These are phyloP conservation scores for Dexiosoma caninum DNA, from an alignment of 2,888 invertebrate species.

Conservation along the genomic window DNA sequence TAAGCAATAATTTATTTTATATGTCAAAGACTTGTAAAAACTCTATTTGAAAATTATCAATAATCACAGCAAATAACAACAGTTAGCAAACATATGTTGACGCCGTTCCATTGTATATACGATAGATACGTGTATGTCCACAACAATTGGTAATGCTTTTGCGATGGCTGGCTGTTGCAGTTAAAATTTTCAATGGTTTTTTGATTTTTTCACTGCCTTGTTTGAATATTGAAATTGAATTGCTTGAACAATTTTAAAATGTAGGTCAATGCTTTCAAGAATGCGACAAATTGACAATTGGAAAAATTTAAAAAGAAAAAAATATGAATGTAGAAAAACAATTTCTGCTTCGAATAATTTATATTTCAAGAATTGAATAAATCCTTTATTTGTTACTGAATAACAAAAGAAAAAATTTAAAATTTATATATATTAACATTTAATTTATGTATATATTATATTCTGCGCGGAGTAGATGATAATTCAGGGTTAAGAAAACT, in stretches of 20 bases:
- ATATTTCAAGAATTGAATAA: conserved; percentile 38
- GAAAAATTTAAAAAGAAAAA: too few species aligned
- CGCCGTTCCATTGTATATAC: not conserved
- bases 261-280: conserved; percentile 61
- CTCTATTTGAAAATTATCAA: conserved; percentile 61
- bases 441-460: too few species aligned
- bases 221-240: conserved; percentile 37
- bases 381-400: conserved; percentile 5
- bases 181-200: not conserved
- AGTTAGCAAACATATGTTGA: conserved; percentile 39
- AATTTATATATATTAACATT: too few species aligned
- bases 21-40: conserved; percentile 61
- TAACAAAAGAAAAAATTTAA: conserved; percentile 4
- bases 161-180: not conserved
- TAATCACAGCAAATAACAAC: conserved; percentile 57
- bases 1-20: conserved; percentile 55
- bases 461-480: too few species aligned
- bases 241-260: conserved; percentile 47
- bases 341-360: conserved; percentile 51
- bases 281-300: conserved; percentile 63
- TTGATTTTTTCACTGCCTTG: conserved; percentile 20
- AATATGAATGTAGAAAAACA: too few species aligned
- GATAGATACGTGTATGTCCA: too few species aligned
- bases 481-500: too few species aligned
- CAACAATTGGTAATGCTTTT: conserved; percentile 9